Evolutionary conservation across 2,113 vertebrate species (phyloP).

Genomic region (Eulemur rufifrons): DNA sequence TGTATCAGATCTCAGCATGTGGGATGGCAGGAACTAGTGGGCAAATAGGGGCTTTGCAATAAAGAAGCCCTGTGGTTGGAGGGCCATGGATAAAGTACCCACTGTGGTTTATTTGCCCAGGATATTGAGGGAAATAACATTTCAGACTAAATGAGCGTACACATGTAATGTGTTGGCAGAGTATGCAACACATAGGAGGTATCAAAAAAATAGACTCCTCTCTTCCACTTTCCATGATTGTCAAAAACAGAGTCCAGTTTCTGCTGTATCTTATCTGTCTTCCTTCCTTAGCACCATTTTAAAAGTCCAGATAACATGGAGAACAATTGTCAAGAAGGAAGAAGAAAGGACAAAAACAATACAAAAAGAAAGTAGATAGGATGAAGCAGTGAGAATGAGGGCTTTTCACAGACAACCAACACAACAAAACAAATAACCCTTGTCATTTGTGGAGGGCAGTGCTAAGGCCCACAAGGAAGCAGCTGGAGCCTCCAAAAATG

Average conservation of each 20-base stretch:
- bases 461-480: background rate
- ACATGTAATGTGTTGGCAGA: background rate
- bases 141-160: background rate
- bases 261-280: background rate
- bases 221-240: background rate
- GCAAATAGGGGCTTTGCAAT: background rate
- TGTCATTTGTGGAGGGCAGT: background rate
- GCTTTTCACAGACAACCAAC: background rate
- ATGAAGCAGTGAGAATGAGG: background rate
- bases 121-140: background rate
- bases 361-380: background rate
- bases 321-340: background rate
- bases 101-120: background rate
- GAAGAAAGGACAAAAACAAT: background rate
- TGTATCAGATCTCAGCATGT: background rate
- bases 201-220: background rate
- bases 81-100: background rate
- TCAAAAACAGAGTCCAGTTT: background rate
- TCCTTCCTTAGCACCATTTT: background rate
- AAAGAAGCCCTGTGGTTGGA: background rate
- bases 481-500: background rate
- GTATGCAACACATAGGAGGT: background rate
- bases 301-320: background rate
- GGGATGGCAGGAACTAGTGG: background rate
- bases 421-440: constrained; percentile 24